Conservation (phyloP, 2,797 vertebrate species). For the Argentina silus region DNA sequence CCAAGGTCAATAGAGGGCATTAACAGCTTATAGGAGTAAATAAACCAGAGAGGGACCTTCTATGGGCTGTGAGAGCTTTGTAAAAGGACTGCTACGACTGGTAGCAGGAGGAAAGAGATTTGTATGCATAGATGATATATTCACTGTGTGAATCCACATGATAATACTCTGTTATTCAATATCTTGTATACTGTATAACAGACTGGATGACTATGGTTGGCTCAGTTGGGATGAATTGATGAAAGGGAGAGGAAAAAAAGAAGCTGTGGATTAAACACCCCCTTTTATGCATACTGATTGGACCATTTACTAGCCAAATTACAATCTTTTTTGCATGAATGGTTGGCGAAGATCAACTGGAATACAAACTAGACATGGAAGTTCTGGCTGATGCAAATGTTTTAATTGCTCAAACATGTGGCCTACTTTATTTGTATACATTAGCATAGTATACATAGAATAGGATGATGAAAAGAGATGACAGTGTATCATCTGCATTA, state of each 20-base stretch:
- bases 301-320: slow-evolving; percentile 10
- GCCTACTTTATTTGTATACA: background rate
- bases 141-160: background rate
- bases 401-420: background rate
- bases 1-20: slow-evolving; percentile 51
- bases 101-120: background rate
- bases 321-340: slow-evolving; percentile 8
- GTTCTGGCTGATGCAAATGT: background rate
- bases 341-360: background rate
- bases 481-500: slow-evolving; percentile 35
- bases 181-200: background rate
- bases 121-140: no score
- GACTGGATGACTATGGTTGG: background rate
- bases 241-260: slow-evolving; percentile 10
- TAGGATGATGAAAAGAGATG: background rate
- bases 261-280: slow-evolving; percentile 15
- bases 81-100: background rate
- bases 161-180: background rate
- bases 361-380: slow-evolving; percentile 4
- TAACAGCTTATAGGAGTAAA: slow-evolving; percentile 49
- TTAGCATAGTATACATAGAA: no score
- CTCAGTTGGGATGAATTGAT: background rate
- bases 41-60: slow-evolving; percentile 21
- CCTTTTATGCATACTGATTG: slow-evolving; percentile 3
- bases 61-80: background rate